Evolutionary conservation across 2,113 vertebrate species (phyloP).

Genomic region (Cinclus mexicanus): DNA sequence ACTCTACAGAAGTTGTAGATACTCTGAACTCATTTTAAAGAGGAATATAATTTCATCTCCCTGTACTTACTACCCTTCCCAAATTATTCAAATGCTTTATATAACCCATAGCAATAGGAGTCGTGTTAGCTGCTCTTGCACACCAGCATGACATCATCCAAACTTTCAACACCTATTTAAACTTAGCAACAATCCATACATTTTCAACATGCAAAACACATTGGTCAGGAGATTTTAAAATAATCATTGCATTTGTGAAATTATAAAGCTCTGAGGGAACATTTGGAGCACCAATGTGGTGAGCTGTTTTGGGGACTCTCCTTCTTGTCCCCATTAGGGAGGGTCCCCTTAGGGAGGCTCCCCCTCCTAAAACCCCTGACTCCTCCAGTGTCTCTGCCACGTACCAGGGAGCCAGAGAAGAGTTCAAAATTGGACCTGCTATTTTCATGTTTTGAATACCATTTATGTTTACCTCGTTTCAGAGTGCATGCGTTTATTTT

Average conservation of each 20-base stretch:
- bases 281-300: accelerated
- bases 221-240: not conserved
- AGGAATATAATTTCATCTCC: not conserved
- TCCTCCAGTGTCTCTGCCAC: accelerated
- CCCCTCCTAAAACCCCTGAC: not conserved
- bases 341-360: not conserved
- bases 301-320: not conserved
- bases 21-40: not conserved
- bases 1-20: not conserved
- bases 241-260: not conserved
- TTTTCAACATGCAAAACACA: not conserved
- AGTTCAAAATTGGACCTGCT: not conserved
- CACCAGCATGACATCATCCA: not conserved
- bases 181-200: not conserved
- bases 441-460: not conserved
- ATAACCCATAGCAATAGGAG: not conserved
- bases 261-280: not conserved
- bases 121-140: not conserved
- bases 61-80: not conserved
- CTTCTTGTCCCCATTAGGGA: not conserved
- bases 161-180: not conserved
- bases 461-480: constrained; percentile 15
- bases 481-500: constrained; percentile 40
- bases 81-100: not conserved
- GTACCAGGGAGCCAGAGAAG: not conserved